Evolutionary conservation across 2,888 invertebrate genomes (phyloP).

Genomic region (Habrosyne pyritoides): DNA sequence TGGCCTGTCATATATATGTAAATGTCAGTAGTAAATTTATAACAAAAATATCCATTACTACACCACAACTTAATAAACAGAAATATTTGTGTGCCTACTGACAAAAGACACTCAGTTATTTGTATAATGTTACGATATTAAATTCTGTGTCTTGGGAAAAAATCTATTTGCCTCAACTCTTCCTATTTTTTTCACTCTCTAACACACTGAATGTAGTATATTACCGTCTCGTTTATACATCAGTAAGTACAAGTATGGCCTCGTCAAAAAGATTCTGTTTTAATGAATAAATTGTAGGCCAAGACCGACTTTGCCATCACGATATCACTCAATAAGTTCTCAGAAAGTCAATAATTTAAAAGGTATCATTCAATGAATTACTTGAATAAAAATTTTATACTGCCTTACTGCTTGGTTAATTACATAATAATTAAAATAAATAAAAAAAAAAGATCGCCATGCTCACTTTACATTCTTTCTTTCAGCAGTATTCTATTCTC

Average conservation of each 20-base stretch:
- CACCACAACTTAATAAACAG: conserved; percentile 35
- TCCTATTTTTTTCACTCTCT: conserved; percentile 22
- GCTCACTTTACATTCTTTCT: too few relatives aligned
- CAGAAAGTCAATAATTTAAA: too few relatives aligned
- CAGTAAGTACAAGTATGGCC: neutral
- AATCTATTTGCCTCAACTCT: conserved; percentile 33
- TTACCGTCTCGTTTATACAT: conserved; percentile 14
- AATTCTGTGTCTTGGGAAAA: conserved; percentile 42
- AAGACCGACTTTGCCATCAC: neutral
- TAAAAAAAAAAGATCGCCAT: too few relatives aligned
- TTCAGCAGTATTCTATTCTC: too few relatives aligned
- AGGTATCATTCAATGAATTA: too few relatives aligned
- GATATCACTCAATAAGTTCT: neutral
- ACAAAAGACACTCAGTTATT: conserved; percentile 42
- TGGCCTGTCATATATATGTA: too few relatives aligned
- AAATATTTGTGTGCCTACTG: conserved; percentile 32
- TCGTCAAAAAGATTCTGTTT: conserved; percentile 2
- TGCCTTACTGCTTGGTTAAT: too few relatives aligned
- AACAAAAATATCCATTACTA: conserved; percentile 28
- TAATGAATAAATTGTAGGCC: neutral
- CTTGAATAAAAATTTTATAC: too few relatives aligned
- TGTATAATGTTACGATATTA: conserved; percentile 49
- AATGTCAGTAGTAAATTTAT: conserved; percentile 29
- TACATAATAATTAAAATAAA: too few relatives aligned
- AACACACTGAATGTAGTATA: conserved; percentile 19